Evolutionary conservation across 2,113 vertebrate genomes (phyloP).

Genomic region (Turdus rufiventris): DNA sequence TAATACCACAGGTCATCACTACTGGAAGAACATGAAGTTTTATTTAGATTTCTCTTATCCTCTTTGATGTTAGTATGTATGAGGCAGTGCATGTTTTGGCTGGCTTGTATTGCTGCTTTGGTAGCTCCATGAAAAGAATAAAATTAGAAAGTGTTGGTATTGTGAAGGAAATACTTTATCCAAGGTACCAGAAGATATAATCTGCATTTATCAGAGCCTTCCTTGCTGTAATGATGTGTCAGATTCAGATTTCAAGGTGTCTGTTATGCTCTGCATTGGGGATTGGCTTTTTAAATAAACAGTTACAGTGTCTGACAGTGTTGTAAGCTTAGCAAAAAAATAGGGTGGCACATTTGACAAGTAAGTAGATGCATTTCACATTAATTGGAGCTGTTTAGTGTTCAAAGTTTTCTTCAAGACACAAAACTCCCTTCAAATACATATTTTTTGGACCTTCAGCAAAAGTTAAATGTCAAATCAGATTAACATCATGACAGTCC

Average conservation of each 20-base stretch:
- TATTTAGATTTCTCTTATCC: neutral
- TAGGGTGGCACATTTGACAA: neutral
- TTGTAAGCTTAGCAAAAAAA: neutral
- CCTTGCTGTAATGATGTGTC: neutral
- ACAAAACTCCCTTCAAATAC: neutral
- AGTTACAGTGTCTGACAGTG: neutral
- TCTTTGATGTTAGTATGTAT: neutral
- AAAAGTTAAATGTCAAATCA: neutral
- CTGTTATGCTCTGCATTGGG: neutral
- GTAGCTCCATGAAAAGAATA: neutral
- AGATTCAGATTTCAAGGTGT: neutral
- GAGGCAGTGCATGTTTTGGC: neutral
- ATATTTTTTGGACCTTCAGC: neutral
- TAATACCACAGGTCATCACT: constrained; percentile 2
- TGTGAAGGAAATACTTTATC: neutral
- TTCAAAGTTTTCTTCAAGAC: neutral
- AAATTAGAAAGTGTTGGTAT: neutral
- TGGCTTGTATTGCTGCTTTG: neutral
- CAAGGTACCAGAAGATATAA: neutral
- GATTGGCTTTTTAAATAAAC: neutral
- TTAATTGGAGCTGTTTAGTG: neutral
- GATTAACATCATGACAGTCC: neutral
- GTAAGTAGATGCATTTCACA: neutral
- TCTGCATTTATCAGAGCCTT: neutral
- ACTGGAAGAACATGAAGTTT: neutral